These are phyloP conservation scores for Silvanus unidentatus DNA, from an alignment of 2,888 invertebrate species.

Conservation along the genomic window DNA sequence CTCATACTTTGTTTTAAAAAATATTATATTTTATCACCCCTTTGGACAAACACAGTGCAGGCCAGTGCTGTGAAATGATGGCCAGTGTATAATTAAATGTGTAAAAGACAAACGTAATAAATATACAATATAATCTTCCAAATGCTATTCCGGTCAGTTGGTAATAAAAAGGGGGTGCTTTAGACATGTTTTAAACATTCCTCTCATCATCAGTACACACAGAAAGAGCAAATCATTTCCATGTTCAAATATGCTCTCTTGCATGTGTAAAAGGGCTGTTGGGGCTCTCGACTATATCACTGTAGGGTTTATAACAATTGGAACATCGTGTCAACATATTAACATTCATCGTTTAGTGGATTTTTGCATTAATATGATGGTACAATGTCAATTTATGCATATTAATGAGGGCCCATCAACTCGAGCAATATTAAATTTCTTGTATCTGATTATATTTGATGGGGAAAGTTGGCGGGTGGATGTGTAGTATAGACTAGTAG, in stretches of 20 bases:
- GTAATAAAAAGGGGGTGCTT: no score
- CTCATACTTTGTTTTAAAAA: no score
- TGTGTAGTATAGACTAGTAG: no score
- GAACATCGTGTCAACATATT: slow-evolving; percentile 31
- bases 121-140: slow-evolving; percentile 2
- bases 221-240: slow-evolving; percentile 22
- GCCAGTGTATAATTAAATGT: no score
- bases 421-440: no score
- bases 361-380: slow-evolving; percentile 37
- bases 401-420: slow-evolving; percentile 29
- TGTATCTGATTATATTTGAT: no score
- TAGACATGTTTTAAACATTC: no score
- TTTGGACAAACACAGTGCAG: no score
- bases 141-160: background rate
- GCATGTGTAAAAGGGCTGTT: slow-evolving; percentile 9
- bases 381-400: slow-evolving; percentile 41
- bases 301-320: background rate
- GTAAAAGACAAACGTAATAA: slow-evolving; percentile 1
- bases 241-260: slow-evolving; percentile 26
- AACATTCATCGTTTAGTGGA: slow-evolving; percentile 33
- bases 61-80: no score
- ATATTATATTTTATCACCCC: no score
- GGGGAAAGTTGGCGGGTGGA: no score
- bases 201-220: slow-evolving; percentile 7
- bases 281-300: background rate